Conservation (phyloP, 2,113 vertebrate genomes). For the Athene cunicularia region DNA sequence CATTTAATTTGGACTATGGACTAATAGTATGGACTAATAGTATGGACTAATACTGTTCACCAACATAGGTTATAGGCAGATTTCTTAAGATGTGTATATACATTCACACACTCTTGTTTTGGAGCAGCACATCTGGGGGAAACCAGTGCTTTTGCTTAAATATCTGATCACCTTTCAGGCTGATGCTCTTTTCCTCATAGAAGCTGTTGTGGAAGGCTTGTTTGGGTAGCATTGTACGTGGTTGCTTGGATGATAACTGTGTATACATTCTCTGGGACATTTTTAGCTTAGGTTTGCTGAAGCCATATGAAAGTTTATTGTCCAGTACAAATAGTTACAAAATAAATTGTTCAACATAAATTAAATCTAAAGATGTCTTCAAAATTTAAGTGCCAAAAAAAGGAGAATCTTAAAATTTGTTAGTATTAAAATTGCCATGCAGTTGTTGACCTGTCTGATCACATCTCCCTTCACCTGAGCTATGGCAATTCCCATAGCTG, state of each 20-base stretch:
- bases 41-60: background rate
- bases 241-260: background rate
- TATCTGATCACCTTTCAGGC: background rate
- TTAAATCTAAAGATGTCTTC: background rate
- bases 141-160: background rate
- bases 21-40: background rate
- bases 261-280: background rate
- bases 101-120: background rate
- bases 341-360: background rate
- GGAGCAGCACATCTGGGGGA: background rate
- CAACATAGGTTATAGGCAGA: background rate
- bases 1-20: background rate
- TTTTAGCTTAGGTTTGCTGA: background rate
- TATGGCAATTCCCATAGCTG: background rate
- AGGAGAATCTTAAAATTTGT: background rate
- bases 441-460: background rate
- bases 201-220: background rate
- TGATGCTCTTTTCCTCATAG: background rate
- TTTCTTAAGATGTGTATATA: background rate
- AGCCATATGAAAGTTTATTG: background rate
- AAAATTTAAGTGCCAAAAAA: background rate
- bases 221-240: background rate
- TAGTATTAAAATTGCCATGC: background rate
- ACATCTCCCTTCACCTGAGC: background rate
- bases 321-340: background rate